These are phyloP conservation scores for Pluvialis apricaria DNA, from an alignment of 2,113 vertebrate species.

Conservation along the genomic window DNA sequence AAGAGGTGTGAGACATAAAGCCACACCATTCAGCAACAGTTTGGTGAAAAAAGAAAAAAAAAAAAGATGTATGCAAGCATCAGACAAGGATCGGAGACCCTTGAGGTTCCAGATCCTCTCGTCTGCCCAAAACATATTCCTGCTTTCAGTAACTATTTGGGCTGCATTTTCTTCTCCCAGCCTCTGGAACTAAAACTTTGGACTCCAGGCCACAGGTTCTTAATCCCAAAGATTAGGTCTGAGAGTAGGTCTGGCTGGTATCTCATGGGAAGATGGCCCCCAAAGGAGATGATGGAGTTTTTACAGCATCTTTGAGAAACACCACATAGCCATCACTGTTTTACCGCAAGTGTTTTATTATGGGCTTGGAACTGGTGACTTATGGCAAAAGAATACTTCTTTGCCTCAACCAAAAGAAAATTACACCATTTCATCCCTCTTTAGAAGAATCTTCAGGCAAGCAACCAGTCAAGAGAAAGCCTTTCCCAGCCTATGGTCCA, in stretches of 20 bases:
- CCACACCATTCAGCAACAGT: not conserved
- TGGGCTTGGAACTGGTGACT: not conserved
- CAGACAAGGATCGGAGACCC: not conserved
- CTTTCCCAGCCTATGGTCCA: not conserved
- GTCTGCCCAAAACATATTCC: not conserved
- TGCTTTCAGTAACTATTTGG: not conserved
- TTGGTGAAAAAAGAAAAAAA: not conserved
- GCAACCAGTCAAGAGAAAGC: not conserved
- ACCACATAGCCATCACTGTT: not conserved
- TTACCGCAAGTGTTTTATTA: not conserved
- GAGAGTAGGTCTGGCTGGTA: not conserved
- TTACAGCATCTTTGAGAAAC: not conserved
- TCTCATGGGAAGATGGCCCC: not conserved
- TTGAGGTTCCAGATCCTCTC: not conserved
- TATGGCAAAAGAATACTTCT: not conserved
- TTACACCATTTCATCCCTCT: not conserved
- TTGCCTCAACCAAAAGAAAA: not conserved
- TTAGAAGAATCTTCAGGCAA: not conserved
- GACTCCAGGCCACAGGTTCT: not conserved
- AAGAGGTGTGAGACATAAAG: not conserved
- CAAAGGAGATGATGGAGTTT: not conserved
- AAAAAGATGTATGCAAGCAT: not conserved
- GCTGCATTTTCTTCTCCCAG: not conserved
- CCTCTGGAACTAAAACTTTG: not conserved
- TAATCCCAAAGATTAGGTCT: not conserved